These are phyloP conservation scores for Pterophyllum scalare DNA, from an alignment of 2,113 vertebrate genomes.

Conservation along the genomic window DNA sequence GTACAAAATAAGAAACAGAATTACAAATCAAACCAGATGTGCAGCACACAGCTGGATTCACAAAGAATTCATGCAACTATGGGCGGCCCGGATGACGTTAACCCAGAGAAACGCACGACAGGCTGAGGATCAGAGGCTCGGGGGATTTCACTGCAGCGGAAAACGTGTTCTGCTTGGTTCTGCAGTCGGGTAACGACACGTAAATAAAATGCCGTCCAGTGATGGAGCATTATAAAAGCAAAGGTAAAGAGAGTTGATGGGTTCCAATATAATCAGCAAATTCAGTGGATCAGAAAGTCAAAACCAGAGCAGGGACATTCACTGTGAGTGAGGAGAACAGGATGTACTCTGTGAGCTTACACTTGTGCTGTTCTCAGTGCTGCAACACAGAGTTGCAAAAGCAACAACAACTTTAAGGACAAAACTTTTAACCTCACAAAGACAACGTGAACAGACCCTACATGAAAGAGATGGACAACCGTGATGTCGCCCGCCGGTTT, in stretches of 20 bases:
- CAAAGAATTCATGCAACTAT: constrained; percentile 7
- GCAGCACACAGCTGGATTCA: background rate
- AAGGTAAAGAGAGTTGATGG: background rate
- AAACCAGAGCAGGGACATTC: background rate
- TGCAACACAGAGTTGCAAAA: background rate
- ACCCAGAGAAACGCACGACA: background rate
- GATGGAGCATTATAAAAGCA: background rate
- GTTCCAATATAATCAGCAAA: background rate
- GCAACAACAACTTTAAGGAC: background rate
- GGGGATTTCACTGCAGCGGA: background rate
- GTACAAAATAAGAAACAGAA: background rate
- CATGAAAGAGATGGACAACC: background rate
- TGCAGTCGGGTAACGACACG: background rate
- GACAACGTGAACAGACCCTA: background rate
- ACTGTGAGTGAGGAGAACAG: background rate
- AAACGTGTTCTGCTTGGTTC: background rate
- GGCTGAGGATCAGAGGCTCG: background rate
- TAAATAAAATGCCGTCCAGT: background rate
- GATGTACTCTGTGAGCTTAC: too few relatives aligned
- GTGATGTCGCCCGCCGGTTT: too few relatives aligned
- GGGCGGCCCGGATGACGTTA: constrained; percentile 4
- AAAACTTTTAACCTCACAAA: background rate
- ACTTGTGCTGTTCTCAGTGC: background rate
- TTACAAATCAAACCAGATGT: background rate
- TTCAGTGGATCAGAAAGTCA: background rate